Evolutionary conservation across 2,888 invertebrate genomes (phyloP), one percentile per base, ranked within the genome.

Genomic region (Bembecia ichneumoniformis): DNA sequence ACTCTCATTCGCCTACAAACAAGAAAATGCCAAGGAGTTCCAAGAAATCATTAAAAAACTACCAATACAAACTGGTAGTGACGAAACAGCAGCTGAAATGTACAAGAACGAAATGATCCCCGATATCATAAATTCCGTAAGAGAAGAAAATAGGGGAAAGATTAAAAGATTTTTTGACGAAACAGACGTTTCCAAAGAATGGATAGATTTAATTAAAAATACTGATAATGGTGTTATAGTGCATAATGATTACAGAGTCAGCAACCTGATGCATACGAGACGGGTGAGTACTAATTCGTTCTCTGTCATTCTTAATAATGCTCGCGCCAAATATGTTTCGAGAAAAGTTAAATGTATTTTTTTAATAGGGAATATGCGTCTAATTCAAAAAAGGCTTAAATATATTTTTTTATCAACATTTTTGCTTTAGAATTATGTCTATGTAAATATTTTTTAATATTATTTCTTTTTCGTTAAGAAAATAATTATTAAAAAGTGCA

Each of bases 1-100:
- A 0, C 50, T 74, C 3, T 72, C 76, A 0, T 63, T 74, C 17
- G 74, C 72, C 0, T 63, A 65, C 48, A 56, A 55, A n/a, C 59
- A 62, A 34, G 62, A 67, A 35, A 15, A 65, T 14, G 72, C 70
- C 3, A 61, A 68, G 14, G 56, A 57, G 13, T 77, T 65, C 52
- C 47, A 55, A 2, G 45, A 47, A 16, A 20, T 57, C 40, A 40
- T 14, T 13, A n/a, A 40, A 11, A 40, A 40, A n/a, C 40, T 40
- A 14, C 14, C 40, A 14, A 11, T 35, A 17, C 14, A 11, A 5
- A 43, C 20, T 47, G 15, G 11, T 15, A 4, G 13, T 1, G 44
- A 15, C 13, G 44, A 44, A 11, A 5, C 4, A 10, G 15, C 11
- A 15, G 16, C 11, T 9, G 7, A 44, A 14, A 44, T 44, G 17